These are phyloP conservation scores for Drosophila nigricruria DNA, from an alignment of 2,888 invertebrate species.

Conservation along the genomic window DNA sequence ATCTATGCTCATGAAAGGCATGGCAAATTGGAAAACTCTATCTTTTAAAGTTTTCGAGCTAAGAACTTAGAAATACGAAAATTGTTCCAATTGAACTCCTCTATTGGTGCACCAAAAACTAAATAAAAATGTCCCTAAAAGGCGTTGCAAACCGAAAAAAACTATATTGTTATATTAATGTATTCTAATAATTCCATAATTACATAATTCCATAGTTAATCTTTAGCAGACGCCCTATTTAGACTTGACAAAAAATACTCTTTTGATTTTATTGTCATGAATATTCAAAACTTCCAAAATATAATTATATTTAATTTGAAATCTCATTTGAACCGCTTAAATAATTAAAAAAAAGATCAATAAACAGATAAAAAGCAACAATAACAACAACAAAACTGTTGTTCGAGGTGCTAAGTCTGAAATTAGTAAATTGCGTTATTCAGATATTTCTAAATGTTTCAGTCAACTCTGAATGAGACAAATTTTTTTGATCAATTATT, in stretches of 20 bases:
- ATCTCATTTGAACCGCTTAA: neutral
- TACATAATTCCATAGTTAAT: too few relatives aligned
- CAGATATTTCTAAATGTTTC: conserved; percentile 2
- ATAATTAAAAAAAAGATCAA: neutral
- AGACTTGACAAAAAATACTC: neutral
- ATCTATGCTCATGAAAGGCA: too few relatives aligned
- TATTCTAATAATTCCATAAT: too few relatives aligned
- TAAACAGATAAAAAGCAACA: neutral
- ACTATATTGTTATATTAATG: too few relatives aligned
- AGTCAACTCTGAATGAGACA: neutral
- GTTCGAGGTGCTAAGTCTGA: neutral
- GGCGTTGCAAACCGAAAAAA: too few relatives aligned
- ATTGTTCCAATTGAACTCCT: too few relatives aligned
- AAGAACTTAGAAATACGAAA: too few relatives aligned
- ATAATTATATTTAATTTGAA: conserved; percentile 2
- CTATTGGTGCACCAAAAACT: too few relatives aligned
- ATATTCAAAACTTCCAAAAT: neutral
- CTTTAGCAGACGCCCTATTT: too few relatives aligned
- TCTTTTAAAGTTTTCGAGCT: too few relatives aligned
- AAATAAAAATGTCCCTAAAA: too few relatives aligned
- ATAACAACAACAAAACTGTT: neutral
- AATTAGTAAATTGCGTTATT: neutral
- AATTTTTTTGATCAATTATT: neutral
- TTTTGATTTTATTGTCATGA: neutral
- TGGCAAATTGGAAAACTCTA: too few relatives aligned